phyloP scores from a whole-genome alignment of 1,140 invertebrate species.

The Drosophila tani region DNA sequence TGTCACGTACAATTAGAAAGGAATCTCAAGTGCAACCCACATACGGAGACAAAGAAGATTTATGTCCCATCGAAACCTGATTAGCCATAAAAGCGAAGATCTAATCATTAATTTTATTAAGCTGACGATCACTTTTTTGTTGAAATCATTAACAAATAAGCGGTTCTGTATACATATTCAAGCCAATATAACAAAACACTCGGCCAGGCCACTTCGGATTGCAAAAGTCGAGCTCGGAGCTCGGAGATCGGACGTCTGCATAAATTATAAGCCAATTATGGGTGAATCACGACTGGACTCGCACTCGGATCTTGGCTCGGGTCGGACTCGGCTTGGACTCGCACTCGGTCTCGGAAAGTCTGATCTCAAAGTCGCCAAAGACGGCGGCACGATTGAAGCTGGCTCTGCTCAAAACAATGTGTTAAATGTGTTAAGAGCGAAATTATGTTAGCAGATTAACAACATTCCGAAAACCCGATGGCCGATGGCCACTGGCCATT shows the following conservation, averaged over 20 bases:
- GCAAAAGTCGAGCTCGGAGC: constrained; percentile 36
- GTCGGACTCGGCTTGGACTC: constrained; percentile 26
- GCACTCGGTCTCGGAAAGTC: constrained; percentile 3
- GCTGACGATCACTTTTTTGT: constrained; percentile 81
- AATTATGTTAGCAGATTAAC: constrained; percentile 83
- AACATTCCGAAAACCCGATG: constrained; percentile 72
- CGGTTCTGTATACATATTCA: constrained; percentile 70
- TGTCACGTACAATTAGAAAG: constrained; percentile 78
- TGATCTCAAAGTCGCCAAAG: constrained; percentile 21
- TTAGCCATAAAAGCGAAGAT: constrained; percentile 72
- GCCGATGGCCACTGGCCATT: constrained; percentile 43
- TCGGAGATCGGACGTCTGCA: constrained; percentile 51
- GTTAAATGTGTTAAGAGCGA: constrained; percentile 84
- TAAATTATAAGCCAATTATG: constrained; percentile 83
- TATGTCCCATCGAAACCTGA: constrained; percentile 70
- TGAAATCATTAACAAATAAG: constrained; percentile 81
- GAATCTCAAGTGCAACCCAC: constrained; percentile 75
- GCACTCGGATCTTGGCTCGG: constrained; percentile 5
- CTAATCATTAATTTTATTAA: constrained; percentile 81
- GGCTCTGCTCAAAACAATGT: constrained; percentile 72
- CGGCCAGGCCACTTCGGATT: constrained; percentile 26
- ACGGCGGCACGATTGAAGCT: constrained; percentile 72
- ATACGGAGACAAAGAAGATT: constrained; percentile 58
- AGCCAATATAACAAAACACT: constrained; percentile 66
- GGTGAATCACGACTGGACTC: constrained; percentile 73